Evolutionary conservation across 64 coral and sea anemone genomes (phyloP).

Genomic region (Stichodactyla helianthus): DNA sequence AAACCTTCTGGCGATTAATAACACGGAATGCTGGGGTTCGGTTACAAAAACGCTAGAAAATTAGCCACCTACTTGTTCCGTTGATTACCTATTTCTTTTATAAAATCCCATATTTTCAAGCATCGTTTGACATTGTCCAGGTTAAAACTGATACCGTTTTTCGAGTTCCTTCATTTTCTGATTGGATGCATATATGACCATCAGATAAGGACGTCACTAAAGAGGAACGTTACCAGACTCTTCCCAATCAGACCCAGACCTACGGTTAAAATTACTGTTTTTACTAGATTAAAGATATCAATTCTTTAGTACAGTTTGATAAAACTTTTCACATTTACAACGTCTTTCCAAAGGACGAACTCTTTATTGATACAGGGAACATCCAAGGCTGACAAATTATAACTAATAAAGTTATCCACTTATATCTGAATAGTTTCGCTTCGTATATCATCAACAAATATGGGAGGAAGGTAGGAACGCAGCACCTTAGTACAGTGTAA

Average conservation of each 20-base stretch:
- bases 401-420: too few relatives aligned
- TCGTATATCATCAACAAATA: too few relatives aligned
- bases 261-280: neutral
- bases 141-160: neutral
- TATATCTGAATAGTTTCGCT: too few relatives aligned
- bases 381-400: neutral
- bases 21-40: neutral
- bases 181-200: neutral
- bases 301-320: neutral
- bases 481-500: too few relatives aligned
- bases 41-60: neutral
- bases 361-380: neutral
- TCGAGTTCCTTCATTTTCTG: neutral
- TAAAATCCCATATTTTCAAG: neutral
- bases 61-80: neutral
- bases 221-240: neutral
- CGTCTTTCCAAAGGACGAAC: neutral
- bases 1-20: neutral
- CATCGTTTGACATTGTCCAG: neutral
- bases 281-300: neutral
- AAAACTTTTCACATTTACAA: neutral
- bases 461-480: too few relatives aligned
- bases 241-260: neutral
- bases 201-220: neutral
- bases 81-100: neutral